A percentile compares a stretch with the other conserved stretches of the same genome.
Evolutionary conservation across 2,888 invertebrate genomes (phyloP).

Genomic region (Neoitamus cyanurus): DNA sequence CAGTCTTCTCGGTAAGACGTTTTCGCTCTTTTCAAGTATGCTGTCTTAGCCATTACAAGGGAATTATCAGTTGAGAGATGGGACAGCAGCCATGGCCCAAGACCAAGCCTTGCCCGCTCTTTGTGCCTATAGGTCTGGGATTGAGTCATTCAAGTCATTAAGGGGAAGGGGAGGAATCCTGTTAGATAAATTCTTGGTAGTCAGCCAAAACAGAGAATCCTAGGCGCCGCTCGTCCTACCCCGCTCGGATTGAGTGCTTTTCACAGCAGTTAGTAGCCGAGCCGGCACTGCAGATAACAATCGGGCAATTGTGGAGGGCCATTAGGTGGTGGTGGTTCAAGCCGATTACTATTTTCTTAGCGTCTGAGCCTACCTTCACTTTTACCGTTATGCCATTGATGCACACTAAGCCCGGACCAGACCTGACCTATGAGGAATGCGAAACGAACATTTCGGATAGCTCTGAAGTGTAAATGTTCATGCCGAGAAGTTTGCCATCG

Average conservation of each 20-base stretch:
- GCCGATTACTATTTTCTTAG: background rate
- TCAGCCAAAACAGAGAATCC: background rate
- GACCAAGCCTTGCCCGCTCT: background rate
- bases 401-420: background rate
- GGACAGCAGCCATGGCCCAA: background rate
- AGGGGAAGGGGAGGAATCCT: background rate
- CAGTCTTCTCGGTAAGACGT: background rate
- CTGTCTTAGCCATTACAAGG: background rate
- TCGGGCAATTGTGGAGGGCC: background rate
- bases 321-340: background rate
- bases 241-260: background rate
- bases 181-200: background rate
- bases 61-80: background rate
- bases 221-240: background rate
- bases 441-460: background rate
- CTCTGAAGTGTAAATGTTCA: background rate
- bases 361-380: background rate
- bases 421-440: slow-evolving; percentile 19
- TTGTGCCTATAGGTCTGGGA: background rate
- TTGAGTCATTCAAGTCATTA: background rate
- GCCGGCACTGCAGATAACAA: background rate
- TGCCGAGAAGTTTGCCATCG: background rate
- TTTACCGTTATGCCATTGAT: slow-evolving; percentile 8
- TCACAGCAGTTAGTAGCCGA: background rate
- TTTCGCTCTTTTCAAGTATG: background rate